phyloP scores from a whole-genome alignment of 2,888 invertebrate species.

The Yponomeuta malinellus region DNA sequence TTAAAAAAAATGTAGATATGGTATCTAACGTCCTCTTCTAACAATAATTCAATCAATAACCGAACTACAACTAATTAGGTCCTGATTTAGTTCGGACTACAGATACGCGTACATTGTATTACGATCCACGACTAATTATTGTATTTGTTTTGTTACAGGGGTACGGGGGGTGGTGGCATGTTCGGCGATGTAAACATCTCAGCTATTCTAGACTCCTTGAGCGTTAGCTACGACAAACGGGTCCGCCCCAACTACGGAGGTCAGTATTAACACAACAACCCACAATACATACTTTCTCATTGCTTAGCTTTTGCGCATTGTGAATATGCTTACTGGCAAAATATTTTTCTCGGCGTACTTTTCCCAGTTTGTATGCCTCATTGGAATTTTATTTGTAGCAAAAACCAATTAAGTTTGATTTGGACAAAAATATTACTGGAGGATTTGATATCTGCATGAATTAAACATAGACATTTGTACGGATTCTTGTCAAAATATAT shows the following conservation, averaged over 20 bases:
- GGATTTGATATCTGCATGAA: too few species aligned
- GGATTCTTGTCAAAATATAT: too few species aligned
- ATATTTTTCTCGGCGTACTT: background rate
- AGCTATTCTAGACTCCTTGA: conserved; percentile 94
- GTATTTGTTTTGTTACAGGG: conserved; percentile 46
- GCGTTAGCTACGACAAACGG: conserved; percentile 98
- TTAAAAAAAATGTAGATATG: too few species aligned
- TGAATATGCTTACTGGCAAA: background rate
- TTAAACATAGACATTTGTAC: too few species aligned
- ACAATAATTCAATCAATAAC: too few species aligned
- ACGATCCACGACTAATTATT: too few species aligned
- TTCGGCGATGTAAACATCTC: conserved; percentile 95
- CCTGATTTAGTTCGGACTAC: too few species aligned
- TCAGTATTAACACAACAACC: conserved; percentile 58
- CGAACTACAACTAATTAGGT: too few species aligned
- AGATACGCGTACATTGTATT: too few species aligned
- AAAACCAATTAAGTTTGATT: too few species aligned
- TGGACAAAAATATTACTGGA: too few species aligned
- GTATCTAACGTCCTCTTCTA: too few species aligned
- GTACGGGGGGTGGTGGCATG: conserved; percentile 85
- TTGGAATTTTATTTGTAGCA: background rate
- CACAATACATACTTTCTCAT: background rate
- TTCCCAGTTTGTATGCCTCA: background rate
- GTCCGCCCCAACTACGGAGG: conserved; percentile 99
- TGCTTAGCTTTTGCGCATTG: conserved; percentile 6